These are phyloP conservation scores for Deilephila porcellus DNA, from an alignment of 2,888 invertebrate genomes.

Conservation along the genomic window DNA sequence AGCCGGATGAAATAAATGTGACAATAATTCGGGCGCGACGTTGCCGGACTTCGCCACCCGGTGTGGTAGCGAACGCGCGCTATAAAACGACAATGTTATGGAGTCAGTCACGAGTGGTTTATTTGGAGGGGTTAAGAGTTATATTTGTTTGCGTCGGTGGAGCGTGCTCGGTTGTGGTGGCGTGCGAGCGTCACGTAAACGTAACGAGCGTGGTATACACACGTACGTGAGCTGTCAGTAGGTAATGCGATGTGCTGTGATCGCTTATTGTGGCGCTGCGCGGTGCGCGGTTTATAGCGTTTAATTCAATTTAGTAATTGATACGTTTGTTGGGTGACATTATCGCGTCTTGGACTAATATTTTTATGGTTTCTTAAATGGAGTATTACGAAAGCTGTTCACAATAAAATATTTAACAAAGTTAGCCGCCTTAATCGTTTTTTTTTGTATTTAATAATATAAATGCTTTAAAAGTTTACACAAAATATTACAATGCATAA, in stretches of 20 bases:
- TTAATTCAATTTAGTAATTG: conserved; percentile 85
- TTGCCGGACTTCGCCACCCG: conserved; percentile 83
- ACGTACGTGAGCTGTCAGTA: conserved; percentile 80
- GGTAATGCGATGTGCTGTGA: conserved; percentile 82
- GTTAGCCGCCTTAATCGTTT: neutral
- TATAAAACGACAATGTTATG: conserved; percentile 64
- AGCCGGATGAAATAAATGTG: conserved; percentile 73
- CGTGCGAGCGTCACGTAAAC: conserved; percentile 81
- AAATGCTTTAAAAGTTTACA: too few species aligned
- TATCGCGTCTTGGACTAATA: conserved; percentile 50
- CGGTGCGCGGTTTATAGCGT: conserved; percentile 79
- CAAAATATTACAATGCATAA: neutral
- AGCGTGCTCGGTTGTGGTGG: conserved; percentile 62
- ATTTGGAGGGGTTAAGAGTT: conserved; percentile 50
- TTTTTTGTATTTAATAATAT: conserved; percentile 40
- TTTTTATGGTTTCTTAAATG: conserved; percentile 32
- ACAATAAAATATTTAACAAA: neutral
- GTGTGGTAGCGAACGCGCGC: conserved; percentile 74
- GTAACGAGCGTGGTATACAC: conserved; percentile 81
- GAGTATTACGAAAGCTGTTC: conserved; percentile 1
- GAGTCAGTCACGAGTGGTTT: conserved; percentile 56
- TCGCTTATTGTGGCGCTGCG: conserved; percentile 79
- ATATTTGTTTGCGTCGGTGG: conserved; percentile 55
- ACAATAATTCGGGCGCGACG: conserved; percentile 82
- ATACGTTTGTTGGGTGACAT: conserved; percentile 77